Evolutionary conservation across 2,113 vertebrate species (phyloP).

Genomic region (Pelvicachromis taeniatus): DNA sequence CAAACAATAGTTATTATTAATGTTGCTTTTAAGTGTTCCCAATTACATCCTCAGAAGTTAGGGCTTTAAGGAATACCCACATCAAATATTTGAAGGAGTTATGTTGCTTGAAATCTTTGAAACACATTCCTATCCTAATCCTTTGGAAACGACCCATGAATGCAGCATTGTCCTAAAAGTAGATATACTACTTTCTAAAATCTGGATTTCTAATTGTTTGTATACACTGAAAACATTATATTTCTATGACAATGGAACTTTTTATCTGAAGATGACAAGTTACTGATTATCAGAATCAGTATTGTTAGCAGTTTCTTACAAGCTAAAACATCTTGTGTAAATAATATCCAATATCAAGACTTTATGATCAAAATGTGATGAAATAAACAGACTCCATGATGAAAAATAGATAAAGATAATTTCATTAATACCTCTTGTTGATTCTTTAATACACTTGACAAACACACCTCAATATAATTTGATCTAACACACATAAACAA

Average conservation of each 20-base stretch:
- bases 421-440: background rate
- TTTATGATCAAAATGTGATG: background rate
- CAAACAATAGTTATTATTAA: background rate
- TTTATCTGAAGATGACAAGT: background rate
- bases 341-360: background rate
- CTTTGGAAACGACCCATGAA: background rate
- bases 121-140: background rate
- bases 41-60: background rate
- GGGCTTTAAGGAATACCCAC: background rate
- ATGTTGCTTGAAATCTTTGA: background rate
- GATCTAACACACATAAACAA: background rate
- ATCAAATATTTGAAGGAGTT: background rate
- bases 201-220: background rate
- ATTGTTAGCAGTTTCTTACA: background rate
- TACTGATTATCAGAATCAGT: accelerated
- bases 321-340: background rate
- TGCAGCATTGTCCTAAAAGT: background rate
- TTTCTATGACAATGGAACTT: background rate
- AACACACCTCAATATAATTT: background rate
- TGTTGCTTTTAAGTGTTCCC: background rate
- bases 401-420: background rate
- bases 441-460: background rate
- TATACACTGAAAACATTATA: background rate
- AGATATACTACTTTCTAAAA: background rate
- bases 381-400: background rate